Base-by-base conservation (phyloP, 2,888 invertebrate genomes). In the Trichopoda pennipes region DNA sequence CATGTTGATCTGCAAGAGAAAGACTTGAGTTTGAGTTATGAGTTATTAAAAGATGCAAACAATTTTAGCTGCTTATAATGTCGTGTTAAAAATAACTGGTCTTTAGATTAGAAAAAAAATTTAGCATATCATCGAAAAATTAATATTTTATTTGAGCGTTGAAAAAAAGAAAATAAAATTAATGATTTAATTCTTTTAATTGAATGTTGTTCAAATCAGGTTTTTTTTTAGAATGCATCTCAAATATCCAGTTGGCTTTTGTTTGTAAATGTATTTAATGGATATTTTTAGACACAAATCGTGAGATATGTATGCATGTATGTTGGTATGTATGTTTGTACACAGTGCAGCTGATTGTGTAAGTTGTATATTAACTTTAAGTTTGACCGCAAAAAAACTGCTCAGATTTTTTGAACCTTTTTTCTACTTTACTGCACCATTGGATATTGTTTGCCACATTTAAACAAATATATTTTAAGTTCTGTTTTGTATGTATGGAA, bases 361-460 rank as follows among this genome's bases (percentile, higher is more conserved):
- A 75, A 80, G 80, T 74, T 9, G 35, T 56, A 64, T 58, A 58
- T 58, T 58, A 51, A 42, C 51, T 66, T 66, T 66, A 60, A 60
- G 75, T 66, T 72, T 79, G 82, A 79, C 82, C 82, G 79, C 79
- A 82, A 79, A 81, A n/a, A 79, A 68, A 58, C 55, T 61, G 56
- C 38, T 74, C 44, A 73, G 61, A 42, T 51, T 73, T 49, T 51
- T 58, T 17, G 42, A 68, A 61, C 28, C 55, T 68, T 68, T 69
- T 66, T 68, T 58, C 19, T 21, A 23, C 49, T 60, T 60, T 72
- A 21, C 21, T 72, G 49, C 49, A 51, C 42, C 47, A 68, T 56
- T 47, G 64, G 74, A 21, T 63, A 64, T 49, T 60, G 60, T 55
- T 77, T 47, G 38, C 49, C 35, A 63, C 49, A 60, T 51, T 51